Evolutionary conservation across 1,140 invertebrate species (phyloP).

Genomic region (Musca vetustissima): DNA sequence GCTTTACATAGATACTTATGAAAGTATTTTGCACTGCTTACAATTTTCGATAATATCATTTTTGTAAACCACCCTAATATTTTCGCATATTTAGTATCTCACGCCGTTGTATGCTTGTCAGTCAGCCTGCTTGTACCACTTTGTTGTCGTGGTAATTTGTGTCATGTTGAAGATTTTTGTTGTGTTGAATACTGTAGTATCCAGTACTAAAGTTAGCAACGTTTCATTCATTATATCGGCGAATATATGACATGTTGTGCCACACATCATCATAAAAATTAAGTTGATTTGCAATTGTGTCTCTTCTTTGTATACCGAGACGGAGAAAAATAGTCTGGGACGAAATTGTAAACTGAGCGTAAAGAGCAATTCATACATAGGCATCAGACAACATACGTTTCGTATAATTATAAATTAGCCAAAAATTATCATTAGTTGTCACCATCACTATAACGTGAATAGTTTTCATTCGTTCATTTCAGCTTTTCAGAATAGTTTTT

Average conservation of each 20-base stretch:
- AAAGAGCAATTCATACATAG: background rate
- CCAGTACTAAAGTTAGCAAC: background rate
- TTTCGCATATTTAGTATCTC: background rate
- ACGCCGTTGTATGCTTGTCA: too few relatives aligned
- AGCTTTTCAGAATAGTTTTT: background rate
- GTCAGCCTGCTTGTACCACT: too few relatives aligned
- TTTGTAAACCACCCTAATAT: background rate
- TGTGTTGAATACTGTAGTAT: too few relatives aligned
- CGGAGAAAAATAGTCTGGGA: too few relatives aligned
- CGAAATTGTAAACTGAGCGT: too few relatives aligned
- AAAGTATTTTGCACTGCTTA: too few relatives aligned
- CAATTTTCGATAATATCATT: too few relatives aligned
- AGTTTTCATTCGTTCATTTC: constrained; percentile 7
- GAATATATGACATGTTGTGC: constrained; percentile 14
- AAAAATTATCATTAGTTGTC: constrained; percentile 23
- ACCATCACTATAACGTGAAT: background rate
- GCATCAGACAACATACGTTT: too few relatives aligned
- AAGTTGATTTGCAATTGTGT: too few relatives aligned
- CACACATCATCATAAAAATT: constrained; percentile 10
- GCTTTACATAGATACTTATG: too few relatives aligned
- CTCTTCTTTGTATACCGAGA: too few relatives aligned
- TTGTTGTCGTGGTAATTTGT: constrained; percentile 7
- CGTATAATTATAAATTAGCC: constrained; percentile 18
- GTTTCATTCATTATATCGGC: constrained; percentile 16
- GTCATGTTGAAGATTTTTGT: background rate